A percentile compares a stretch with the other conserved stretches of the same genome.
Conservation (phyloP, 2,888 invertebrate species). For the Sarcophaga variegata region DNA sequence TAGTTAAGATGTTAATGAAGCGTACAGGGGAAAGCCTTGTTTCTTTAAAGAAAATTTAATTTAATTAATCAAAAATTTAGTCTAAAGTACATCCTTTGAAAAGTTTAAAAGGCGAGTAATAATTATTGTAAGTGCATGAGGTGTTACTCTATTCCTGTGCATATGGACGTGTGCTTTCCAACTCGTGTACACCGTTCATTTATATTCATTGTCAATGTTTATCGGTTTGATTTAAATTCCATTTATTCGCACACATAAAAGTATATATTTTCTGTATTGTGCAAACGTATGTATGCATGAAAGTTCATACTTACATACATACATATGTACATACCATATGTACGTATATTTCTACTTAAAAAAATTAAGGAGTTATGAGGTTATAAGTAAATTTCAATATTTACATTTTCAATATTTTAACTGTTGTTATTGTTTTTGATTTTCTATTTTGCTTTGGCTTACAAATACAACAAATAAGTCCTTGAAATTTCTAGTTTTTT, state of each 20-base stretch:
- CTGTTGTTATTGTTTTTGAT: background rate
- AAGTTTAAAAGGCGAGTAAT: background rate
- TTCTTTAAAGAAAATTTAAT: no score
- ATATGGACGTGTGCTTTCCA: background rate
- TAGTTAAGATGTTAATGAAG: no score
- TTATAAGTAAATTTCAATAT: background rate
- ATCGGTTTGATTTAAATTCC: constrained; percentile 21
- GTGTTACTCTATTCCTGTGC: background rate
- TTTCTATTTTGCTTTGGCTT: constrained; percentile 11
- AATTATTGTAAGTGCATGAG: background rate
- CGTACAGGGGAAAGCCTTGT: no score
- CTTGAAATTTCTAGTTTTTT: constrained; percentile 9
- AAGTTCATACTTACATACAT: background rate
- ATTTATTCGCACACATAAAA: constrained; percentile 16
- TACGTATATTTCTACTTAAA: no score
- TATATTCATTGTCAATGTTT: background rate
- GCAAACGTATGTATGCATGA: background rate
- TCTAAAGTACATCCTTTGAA: background rate
- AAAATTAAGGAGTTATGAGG: background rate
- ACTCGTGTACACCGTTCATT: background rate
- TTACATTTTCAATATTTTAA: background rate
- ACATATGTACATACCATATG: no score
- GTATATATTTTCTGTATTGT: background rate
- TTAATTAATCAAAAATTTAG: no score
- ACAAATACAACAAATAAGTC: constrained; percentile 17